Evolutionary conservation across 2,113 vertebrate species (phyloP), one percentile per base, ranked within the genome.

Genomic region (Hepsetus odoe): DNA sequence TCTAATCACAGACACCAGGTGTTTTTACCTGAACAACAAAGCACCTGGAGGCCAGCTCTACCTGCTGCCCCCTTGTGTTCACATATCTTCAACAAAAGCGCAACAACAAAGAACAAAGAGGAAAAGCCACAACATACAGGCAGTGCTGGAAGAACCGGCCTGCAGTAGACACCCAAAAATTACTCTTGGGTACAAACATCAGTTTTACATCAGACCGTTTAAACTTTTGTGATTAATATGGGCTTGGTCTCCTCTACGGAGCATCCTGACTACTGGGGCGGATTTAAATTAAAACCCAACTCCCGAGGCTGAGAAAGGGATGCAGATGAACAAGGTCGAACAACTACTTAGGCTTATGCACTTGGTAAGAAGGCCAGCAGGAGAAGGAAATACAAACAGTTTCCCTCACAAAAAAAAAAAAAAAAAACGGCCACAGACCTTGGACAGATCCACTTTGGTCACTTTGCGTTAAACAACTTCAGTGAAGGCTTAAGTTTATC

Each of bases 91-190:
- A 44, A 35, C 18, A 33, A 70, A 4, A 10, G 20, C 1, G 66
- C 72, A 46, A 74, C 55, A 78, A 79, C 71, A 82, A 78, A 74
- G 56, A 74, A 70, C n/a, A 70, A 33, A 24, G 69, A 49, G 65
- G 44, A 70, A 40, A 33, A 70, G 35, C 49, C 53, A 53, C 59
- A 67, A 40, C 12, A 5, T 4, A 10, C n/a, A 49, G 38, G 9
- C 5, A 20, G 6, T 1, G 61, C 4, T 28, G 33, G 55, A 28
- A 16, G 46, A 49, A 20, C 46, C 46, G 4, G 46, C 35, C 9
- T 38, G 44, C 51, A 16, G 2, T 7, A 11, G 28, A 16, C 1
- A n/a, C 10, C 12, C 26, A 14, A 62, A 62, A 18, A 12, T 13
- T 13, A 16, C 7, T 0, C 28, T 32, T 28, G 7, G 46, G 16